These are phyloP conservation scores for Gadus chalcogrammus DNA, from an alignment of 2,113 vertebrate genomes.

Conservation along the genomic window DNA sequence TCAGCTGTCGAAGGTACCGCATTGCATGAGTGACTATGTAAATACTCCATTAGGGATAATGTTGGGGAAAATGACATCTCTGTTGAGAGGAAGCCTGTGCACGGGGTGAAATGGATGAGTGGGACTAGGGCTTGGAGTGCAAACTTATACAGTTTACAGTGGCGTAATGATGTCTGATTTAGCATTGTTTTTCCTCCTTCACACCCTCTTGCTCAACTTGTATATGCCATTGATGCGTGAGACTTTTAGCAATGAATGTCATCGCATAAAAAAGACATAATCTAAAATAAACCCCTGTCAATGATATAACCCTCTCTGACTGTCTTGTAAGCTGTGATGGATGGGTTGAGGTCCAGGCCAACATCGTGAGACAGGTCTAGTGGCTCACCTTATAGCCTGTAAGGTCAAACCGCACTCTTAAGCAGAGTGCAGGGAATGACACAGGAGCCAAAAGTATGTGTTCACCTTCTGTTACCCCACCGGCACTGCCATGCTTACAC, in stretches of 20 bases:
- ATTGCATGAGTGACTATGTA: slow-evolving; percentile 13
- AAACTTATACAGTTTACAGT: too few species aligned
- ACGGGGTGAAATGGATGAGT: not conserved
- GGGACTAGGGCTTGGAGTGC: too few species aligned
- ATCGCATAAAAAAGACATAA: too few species aligned
- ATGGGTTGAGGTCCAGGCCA: slow-evolving; percentile 9
- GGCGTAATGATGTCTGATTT: too few species aligned
- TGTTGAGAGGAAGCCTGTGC: not conserved
- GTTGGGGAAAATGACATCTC: slow-evolving; percentile 10
- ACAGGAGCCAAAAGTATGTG: not conserved
- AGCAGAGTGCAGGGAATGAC: not conserved
- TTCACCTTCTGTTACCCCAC: not conserved
- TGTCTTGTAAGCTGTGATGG: slow-evolving; percentile 12
- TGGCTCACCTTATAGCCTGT: slow-evolving; percentile 9
- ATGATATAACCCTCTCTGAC: not conserved
- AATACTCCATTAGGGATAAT: slow-evolving; percentile 9
- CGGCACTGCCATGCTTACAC: not conserved
- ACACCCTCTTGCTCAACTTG: too few species aligned
- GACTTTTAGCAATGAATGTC: too few species aligned
- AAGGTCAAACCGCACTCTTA: slow-evolving; percentile 7
- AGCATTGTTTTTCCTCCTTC: too few species aligned
- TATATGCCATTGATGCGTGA: too few species aligned
- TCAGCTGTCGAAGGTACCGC: not conserved
- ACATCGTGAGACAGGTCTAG: not conserved
- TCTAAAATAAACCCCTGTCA: too few species aligned